phyloP scores from a whole-genome alignment of 1,140 invertebrate genomes.

The Drosophila bocki region DNA sequence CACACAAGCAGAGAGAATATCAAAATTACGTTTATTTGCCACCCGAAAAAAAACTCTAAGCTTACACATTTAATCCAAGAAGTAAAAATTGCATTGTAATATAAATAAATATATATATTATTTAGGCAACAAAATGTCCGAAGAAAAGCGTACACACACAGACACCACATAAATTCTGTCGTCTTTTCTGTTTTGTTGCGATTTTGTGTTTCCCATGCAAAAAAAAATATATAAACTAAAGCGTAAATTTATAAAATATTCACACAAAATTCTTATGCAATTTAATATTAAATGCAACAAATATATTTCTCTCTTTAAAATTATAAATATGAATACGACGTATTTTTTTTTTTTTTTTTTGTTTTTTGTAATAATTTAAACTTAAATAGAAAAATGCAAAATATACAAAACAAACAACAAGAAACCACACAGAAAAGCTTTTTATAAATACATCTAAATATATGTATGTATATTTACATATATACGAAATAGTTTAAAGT shows the following conservation, averaged over 20 bases:
- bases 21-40: conserved; percentile 61
- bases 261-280: conserved; percentile 26
- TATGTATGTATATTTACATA: conserved; percentile 47
- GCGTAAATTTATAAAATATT: conserved; percentile 26
- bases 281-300: conserved; percentile 18
- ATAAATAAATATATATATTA: conserved; percentile 51
- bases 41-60: conserved; percentile 16
- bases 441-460: conserved; percentile 58
- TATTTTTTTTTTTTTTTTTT: conserved; percentile 19
- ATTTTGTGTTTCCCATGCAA: conserved; percentile 11
- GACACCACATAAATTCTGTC: conserved; percentile 10
- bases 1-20: conserved; percentile 33
- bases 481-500: conserved; percentile 36
- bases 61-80: conserved; percentile 30
- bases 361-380: conserved; percentile 48
- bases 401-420: conserved; percentile 22
- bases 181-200: not conserved
- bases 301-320: conserved; percentile 30
- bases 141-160: conserved; percentile 12
- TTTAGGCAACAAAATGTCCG: conserved; percentile 37
- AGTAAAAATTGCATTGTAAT: conserved; percentile 48
- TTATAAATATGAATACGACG: conserved; percentile 20
- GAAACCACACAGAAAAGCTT: conserved; percentile 60
- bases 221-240: conserved; percentile 5
- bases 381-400: conserved; percentile 56